Percentiles rank a stretch among this genome's conserved stretches.
Evolutionary conservation across 1,140 invertebrate genomes (phyloP).

Genomic region (Philopotamus ludificatus): DNA sequence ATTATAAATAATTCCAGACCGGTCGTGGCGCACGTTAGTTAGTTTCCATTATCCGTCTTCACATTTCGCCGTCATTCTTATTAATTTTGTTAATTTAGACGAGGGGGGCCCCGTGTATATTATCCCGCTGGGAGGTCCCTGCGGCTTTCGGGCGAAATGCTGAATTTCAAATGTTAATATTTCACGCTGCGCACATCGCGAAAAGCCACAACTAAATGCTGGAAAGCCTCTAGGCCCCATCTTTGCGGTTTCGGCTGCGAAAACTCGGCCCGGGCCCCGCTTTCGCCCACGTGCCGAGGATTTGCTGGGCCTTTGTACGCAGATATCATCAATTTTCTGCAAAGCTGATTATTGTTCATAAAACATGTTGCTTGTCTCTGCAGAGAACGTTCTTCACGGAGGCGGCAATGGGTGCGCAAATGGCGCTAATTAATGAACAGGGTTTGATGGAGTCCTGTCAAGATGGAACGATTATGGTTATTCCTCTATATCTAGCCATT

Average conservation of each 20-base stretch:
- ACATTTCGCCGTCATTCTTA: constrained; percentile 19
- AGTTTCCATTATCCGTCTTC: neutral
- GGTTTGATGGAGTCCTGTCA: too few relatives aligned
- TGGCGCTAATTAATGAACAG: too few relatives aligned
- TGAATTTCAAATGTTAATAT: constrained; percentile 38
- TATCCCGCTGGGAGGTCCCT: constrained; percentile 2
- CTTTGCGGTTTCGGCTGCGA: constrained; percentile 8
- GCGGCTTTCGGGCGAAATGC: constrained; percentile 20
- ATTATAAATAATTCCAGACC: neutral
- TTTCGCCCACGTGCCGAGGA: neutral
- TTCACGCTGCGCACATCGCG: constrained; percentile 6
- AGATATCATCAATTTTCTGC: constrained; percentile 1
- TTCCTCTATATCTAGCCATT: too few relatives aligned
- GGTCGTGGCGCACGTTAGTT: neutral
- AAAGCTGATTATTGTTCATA: constrained; percentile 10
- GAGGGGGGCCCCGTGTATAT: neutral
- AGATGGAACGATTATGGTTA: too few relatives aligned
- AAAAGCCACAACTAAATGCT: constrained; percentile 16
- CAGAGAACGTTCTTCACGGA: too few relatives aligned
- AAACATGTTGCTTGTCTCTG: too few relatives aligned
- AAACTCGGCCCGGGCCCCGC: neutral
- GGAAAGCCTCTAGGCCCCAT: constrained; percentile 4
- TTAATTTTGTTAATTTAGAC: constrained; percentile 29
- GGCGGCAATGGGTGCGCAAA: too few relatives aligned
- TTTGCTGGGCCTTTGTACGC: neutral